Percentiles rank a stretch among this genome's conserved stretches.
Evolutionary conservation across 2,888 invertebrate species (phyloP).

Genomic region (Phania funesta): DNA sequence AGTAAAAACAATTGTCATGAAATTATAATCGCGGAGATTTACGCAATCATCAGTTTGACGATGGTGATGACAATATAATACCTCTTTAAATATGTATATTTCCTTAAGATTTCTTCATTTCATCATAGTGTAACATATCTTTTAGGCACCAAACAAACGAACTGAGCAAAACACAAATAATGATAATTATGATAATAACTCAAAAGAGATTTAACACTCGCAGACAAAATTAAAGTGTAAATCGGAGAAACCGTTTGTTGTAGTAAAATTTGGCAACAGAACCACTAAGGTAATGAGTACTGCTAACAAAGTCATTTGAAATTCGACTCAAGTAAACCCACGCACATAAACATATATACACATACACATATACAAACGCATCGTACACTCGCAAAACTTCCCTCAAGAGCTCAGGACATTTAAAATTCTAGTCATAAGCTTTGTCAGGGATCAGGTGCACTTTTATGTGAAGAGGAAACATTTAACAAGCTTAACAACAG

Average conservation of each 20-base stretch:
- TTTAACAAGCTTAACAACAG: conserved; percentile 60
- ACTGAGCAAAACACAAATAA: conserved; percentile 36
- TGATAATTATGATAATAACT: conserved; percentile 64
- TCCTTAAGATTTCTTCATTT: conserved; percentile 2
- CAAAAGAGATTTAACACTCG: conserved; percentile 61
- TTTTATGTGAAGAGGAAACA: conserved; percentile 27
- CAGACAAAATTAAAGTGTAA: conserved; percentile 44
- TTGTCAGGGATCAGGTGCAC: conserved; percentile 59
- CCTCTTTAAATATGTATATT: conserved; percentile 36
- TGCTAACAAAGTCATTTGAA: conserved; percentile 25
- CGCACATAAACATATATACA: conserved; percentile 2
- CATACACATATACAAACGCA: neutral
- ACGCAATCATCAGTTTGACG: conserved; percentile 46
- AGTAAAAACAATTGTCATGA: conserved; percentile 43
- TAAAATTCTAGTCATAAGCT: conserved; percentile 63
- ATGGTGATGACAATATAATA: conserved; percentile 62
- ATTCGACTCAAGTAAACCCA: conserved; percentile 14
- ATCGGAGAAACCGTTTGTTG: conserved; percentile 2
- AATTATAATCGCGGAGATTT: conserved; percentile 61
- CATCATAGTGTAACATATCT: neutral
- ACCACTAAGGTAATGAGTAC: conserved; percentile 45
- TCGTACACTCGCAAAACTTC: conserved; percentile 16
- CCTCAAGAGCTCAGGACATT: conserved; percentile 38
- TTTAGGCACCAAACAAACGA: conserved; percentile 2
- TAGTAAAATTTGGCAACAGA: conserved; percentile 5